Evolutionary conservation across 2,888 invertebrate species (phyloP).

Genomic region (Lycophotia porphyrea): DNA sequence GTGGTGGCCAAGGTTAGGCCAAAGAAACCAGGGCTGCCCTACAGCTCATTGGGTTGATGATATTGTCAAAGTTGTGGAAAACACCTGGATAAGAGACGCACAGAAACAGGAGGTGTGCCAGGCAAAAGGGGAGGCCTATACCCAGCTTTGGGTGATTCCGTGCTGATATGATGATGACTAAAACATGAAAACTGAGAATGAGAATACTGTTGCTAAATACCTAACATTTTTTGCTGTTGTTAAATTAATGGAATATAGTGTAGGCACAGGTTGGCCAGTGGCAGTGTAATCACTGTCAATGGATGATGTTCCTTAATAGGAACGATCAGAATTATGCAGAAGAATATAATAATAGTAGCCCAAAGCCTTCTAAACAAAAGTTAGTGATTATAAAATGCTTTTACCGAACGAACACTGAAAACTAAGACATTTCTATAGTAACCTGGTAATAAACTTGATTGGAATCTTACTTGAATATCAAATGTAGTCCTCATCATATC

Average conservation of each 20-base stretch:
- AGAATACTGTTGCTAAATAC: not conserved
- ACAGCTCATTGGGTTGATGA: no score
- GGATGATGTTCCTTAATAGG: no score
- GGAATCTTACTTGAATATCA: conserved; percentile 73
- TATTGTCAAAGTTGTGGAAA: no score
- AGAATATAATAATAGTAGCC: not conserved
- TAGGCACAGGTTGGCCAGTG: not conserved
- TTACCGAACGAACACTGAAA: not conserved
- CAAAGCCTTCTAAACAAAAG: not conserved
- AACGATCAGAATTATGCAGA: not conserved
- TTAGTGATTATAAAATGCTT: not conserved
- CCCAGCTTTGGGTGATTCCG: no score
- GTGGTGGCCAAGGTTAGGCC: no score
- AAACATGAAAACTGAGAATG: no score
- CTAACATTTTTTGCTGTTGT: not conserved
- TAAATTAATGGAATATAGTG: not conserved
- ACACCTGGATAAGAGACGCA: no score
- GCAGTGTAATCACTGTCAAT: no score
- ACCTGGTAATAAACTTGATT: not conserved
- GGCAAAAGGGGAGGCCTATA: no score
- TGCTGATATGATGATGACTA: no score
- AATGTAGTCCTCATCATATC: conserved; percentile 75
- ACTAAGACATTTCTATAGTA: not conserved
- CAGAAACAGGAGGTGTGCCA: no score
- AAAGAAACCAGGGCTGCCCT: no score